Evolutionary conservation across 2,113 vertebrate genomes (phyloP), one percentile per base, ranked within the genome.

Genomic region (Ctenodactylus gundi): DNA sequence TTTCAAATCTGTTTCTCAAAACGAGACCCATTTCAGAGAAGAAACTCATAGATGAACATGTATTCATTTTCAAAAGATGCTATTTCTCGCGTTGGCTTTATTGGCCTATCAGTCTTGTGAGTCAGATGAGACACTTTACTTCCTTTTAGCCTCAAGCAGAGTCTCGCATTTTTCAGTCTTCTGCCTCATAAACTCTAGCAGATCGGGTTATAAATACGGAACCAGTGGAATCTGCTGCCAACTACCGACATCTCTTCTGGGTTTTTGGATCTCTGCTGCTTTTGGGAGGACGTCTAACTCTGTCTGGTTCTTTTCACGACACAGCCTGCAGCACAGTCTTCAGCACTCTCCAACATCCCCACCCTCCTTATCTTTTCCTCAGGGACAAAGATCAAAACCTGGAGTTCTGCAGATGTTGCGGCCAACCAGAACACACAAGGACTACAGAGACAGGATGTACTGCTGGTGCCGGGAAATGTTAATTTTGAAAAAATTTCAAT

Each of bases 151-250:
- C 82, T 68, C 77, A 90, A 77, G 81, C 49, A 81, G 20, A 67
- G 20, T 46, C n/a, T 36, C 39, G 82, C 51, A 82, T 73, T 85
- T 93, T 85, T 95, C 76, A 73, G n/a, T 90, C 60, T 82, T 87
- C 75, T 96, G 88, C 88, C n/a, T 95, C 91, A 95, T 95, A 92
- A 96, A 96, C 67, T 91, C 23, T 18, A 88, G 49, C 2, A 92
- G 77, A 97, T 90, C 93, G 62, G 49, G 36, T 91, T 95, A 80
- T 92, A 95, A 92, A 95, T 85, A 92, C 72, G 68, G 51, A 78
- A 77, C 36, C 34, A 91, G 67, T 64, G 51, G 41, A 21, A 85
- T 75, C 67, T 64, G 7, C 29, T 82, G 34, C 44, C 51, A 64
- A 60, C 60, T 65, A 29, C 27, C 58, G 8, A 39, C 67, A 12